Percentiles rank a stretch among this genome's conserved stretches.
Evolutionary conservation across 2,113 vertebrate genomes (phyloP).

Genomic region (Protomyctophum bolini): DNA sequence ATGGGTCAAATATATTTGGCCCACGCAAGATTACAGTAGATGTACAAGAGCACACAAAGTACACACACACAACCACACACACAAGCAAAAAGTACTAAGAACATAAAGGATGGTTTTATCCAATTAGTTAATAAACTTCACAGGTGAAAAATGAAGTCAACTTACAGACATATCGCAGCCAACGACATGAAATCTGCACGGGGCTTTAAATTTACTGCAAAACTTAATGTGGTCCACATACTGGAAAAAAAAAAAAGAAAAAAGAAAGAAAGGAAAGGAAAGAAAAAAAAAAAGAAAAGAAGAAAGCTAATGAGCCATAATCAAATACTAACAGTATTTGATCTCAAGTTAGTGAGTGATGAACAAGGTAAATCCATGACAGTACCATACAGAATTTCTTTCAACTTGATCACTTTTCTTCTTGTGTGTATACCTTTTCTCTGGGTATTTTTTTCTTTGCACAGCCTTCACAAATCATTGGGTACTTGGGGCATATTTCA

Average conservation of each 20-base stretch:
- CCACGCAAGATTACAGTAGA: neutral
- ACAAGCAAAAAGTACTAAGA: neutral
- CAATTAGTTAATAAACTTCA: no score
- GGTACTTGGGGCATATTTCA: slow-evolving; percentile 91
- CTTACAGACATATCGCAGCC: slow-evolving; percentile 87
- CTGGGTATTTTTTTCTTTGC: slow-evolving; percentile 91
- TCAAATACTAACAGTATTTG: slow-evolving; percentile 34
- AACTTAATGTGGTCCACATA: slow-evolving; percentile 92
- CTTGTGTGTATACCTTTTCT: slow-evolving; percentile 84
- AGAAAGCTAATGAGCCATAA: slow-evolving; percentile 55
- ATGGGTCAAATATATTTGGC: no score
- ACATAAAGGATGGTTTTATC: neutral
- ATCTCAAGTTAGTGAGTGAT: slow-evolving; percentile 36
- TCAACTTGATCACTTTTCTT: neutral
- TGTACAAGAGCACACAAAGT: neutral
- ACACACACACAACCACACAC: no score
- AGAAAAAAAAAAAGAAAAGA: slow-evolving; percentile 4
- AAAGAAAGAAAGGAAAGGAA: slow-evolving; percentile 55
- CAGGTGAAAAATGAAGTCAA: slow-evolving; percentile 58
- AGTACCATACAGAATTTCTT: slow-evolving; percentile 19
- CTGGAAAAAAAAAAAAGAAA: slow-evolving; percentile 71
- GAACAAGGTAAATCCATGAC: slow-evolving; percentile 39
- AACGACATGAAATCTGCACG: slow-evolving; percentile 88
- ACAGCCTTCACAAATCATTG: slow-evolving; percentile 92
- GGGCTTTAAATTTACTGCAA: slow-evolving; percentile 87